Evolutionary conservation across 2,113 vertebrate genomes (phyloP), one percentile per base, ranked within the genome.

Genomic region (Copsychus sechellarum): DNA sequence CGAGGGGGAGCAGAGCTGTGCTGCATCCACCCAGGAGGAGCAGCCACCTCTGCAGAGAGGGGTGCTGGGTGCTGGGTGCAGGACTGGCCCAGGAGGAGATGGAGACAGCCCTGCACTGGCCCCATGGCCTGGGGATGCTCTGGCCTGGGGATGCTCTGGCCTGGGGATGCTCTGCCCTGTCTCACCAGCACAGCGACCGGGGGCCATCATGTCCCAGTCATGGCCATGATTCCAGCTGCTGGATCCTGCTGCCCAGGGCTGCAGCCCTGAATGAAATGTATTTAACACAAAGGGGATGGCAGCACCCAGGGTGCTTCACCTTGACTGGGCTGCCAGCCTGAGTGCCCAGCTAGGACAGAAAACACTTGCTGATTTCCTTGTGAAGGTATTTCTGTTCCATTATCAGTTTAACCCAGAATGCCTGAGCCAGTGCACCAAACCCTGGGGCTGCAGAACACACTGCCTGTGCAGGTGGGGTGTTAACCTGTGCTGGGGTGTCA

Each of bases 1-100:
- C 86, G 88, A 72, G 51, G 70, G 94, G 96, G 64, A 89, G 96
- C 92, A 90, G 86, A 96, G n/a, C 72, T 21, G 93, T 14, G 74
- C 96, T 53, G 14, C 88, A 73, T 93, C 90, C 92, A 93, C 48
- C 88, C 81, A 4, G 81, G 95, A 83, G 95, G n/a, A 80, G 60
- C 73, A 16, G 40, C 66, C 0, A 42, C 81, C 72, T 81, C 79
- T 86, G 47, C 38, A 6, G 66, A 0, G 33, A 33, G 60, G 0
- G 1, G 2, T 17, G 70, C 0, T 1, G 19, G 0, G 20, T 7
- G 69, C 3, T 47, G 65, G 21, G 26, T 4, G 31, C 22, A n/a
- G 57, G n/a, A 34, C 13, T 60, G 66, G 2, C 3, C 1, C 0
- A 11, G 8, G 23, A n/a, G 53, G 51, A 38, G 61, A 29, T 4